phyloP scores from a whole-genome alignment of 2,797 vertebrate genomes.

The Hypotaenidia okinawae region DNA sequence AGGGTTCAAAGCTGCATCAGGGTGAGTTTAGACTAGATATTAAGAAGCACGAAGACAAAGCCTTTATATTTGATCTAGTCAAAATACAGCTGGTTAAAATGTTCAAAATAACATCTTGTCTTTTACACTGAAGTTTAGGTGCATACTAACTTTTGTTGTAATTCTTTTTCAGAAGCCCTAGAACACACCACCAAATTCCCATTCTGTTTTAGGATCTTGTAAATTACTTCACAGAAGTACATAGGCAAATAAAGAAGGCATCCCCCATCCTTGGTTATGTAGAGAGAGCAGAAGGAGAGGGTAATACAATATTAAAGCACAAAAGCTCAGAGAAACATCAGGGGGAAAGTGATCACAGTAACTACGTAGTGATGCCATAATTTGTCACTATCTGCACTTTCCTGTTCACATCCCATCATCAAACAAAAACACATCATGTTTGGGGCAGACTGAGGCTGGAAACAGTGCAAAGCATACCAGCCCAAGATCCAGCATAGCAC shows the following conservation, averaged over 20 bases:
- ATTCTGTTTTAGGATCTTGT: not conserved
- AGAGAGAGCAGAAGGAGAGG: not conserved
- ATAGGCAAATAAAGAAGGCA: not conserved
- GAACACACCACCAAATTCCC: not conserved
- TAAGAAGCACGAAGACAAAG: not conserved
- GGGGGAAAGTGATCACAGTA: not conserved
- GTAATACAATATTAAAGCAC: not conserved
- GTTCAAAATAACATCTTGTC: not conserved
- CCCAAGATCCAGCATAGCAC: fast-evolving
- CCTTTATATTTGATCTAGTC: not conserved
- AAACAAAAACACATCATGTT: not conserved
- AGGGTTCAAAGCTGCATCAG: not conserved
- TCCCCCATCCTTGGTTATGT: not conserved
- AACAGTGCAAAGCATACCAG: not conserved
- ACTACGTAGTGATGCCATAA: not conserved
- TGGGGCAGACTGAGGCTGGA: not conserved
- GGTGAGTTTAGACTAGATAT: not conserved
- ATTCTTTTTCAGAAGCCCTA: not conserved
- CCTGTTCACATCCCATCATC: not conserved
- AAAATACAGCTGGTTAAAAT: not conserved
- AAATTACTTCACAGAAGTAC: not conserved
- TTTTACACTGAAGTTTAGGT: not conserved
- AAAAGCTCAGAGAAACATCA: not conserved
- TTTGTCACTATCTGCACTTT: not conserved
- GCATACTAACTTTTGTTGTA: not conserved